phyloP scores from a whole-genome alignment of 2,797 vertebrate species.

The Setipinna tenuifilis region DNA sequence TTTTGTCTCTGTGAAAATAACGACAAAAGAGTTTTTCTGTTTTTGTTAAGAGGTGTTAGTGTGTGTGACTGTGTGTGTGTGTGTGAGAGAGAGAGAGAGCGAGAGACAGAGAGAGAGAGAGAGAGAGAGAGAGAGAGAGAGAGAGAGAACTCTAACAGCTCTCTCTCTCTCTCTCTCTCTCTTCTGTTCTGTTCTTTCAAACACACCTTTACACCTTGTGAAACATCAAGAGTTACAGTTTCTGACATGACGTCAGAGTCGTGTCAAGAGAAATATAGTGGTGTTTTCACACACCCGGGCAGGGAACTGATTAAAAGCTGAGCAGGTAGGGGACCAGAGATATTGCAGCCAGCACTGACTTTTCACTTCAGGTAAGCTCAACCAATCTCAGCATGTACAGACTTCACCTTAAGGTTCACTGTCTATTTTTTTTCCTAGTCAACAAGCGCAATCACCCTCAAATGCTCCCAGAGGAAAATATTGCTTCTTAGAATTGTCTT shows the following conservation, averaged over 20 bases:
- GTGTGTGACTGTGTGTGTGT: not conserved
- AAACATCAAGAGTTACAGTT: not conserved
- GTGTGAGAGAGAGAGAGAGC: too few species aligned
- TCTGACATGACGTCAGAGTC: not conserved
- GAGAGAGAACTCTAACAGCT: not conserved
- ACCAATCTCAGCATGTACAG: slow-evolving; percentile 41
- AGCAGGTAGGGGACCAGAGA: slow-evolving; percentile 56
- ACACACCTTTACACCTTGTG: not conserved
- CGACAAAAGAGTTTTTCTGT: not conserved
- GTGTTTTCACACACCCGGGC: not conserved
- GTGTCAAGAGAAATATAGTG: not conserved
- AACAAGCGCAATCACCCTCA: slow-evolving; percentile 19
- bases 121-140: not conserved
- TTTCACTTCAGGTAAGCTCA: slow-evolving; percentile 66
- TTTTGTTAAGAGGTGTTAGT: not conserved
- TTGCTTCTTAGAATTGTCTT: not conserved
- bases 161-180: not conserved
- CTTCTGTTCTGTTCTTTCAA: too few species aligned
- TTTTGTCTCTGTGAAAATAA: not conserved
- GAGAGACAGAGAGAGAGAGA: too few species aligned
- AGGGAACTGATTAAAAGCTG: slow-evolving; percentile 51
- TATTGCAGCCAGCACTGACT: slow-evolving; percentile 51
- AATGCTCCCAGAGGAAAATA: not conserved
- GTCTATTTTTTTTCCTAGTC: not conserved
- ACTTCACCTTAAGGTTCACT: slow-evolving; percentile 19